A percentile compares a stretch with the other conserved stretches of the same genome.
These are phyloP conservation scores for Eleginops maclovinus DNA, from an alignment of 2,113 vertebrate species.

Conservation along the genomic window DNA sequence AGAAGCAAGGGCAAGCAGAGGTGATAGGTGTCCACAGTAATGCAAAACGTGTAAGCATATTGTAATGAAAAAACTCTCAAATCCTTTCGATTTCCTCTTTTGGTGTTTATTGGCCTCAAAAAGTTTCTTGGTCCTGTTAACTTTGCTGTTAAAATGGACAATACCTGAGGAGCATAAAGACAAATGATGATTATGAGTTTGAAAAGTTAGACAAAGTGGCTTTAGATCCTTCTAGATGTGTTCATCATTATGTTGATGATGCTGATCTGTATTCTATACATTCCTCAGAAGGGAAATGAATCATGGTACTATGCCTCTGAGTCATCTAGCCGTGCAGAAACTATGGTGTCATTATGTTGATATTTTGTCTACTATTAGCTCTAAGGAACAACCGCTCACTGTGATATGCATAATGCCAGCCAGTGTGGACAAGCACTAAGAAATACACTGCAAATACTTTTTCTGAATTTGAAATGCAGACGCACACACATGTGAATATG, in stretches of 20 bases:
- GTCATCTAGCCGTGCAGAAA: conserved; percentile 72
- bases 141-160: conserved; percentile 4
- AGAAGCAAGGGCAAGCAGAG: conserved; percentile 23
- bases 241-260: conserved; percentile 39
- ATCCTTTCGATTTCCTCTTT: not conserved
- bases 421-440: conserved; percentile 64
- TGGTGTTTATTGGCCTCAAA: conserved; percentile 8
- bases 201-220: conserved; percentile 66
- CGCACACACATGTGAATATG: conserved; percentile 46
- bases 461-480: conserved; percentile 60
- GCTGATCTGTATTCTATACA: conserved; percentile 73
- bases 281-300: conserved; percentile 63
- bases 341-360: conserved; percentile 77
- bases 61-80: conserved; percentile 38
- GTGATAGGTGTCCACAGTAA: conserved; percentile 26
- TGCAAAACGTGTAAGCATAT: conserved; percentile 14
- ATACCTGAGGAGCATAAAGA: conserved; percentile 27
- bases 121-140: not conserved
- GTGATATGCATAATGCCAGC: conserved; percentile 68
- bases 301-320: conserved; percentile 71
- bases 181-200: conserved; percentile 38
- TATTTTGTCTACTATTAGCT: conserved; percentile 76
- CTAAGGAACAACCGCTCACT: conserved; percentile 70
- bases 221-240: conserved; percentile 48
- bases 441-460: conserved; percentile 58